Base-by-base conservation (phyloP, 35 echinoderm and acorn worm species). In the Diadema setosum region DNA sequence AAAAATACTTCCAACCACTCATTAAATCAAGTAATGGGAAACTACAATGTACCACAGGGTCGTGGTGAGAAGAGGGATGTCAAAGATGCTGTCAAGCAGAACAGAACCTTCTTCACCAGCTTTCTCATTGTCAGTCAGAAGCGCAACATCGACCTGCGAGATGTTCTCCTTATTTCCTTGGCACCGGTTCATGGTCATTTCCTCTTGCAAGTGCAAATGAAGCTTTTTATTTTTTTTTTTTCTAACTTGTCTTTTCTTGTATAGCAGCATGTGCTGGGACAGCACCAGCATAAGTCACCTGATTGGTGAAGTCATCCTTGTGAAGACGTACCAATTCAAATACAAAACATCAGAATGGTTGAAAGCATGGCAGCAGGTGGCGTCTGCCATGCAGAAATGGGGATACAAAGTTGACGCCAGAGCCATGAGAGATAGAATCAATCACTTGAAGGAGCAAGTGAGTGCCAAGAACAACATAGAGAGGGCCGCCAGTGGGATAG, bases 201-300 rank as follows among this genome's bases (percentile, higher is more conserved):
- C n/a, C n/a, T n/a, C n/a, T n/a, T n/a, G n/a, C n/a, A n/a, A n/a
- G n/a, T n/a, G n/a, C n/a, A n/a, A n/a, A n/a, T n/a, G n/a, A n/a
- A n/a, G n/a, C n/a, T n/a, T n/a, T n/a, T n/a, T n/a, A 52, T 52
- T 11, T 85, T 63, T 37, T 30, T 50, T 15, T 85, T 64, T 29
- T 34, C 30, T 85, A 25, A 0, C 14, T 69, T 52, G 21, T 32
- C 46, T 31, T 35, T 74, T 23, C 70, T 36, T 39, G 0, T 43
- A 35, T 12, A 31, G 41, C 50, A 87, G 60, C 37, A 87, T 87
- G 85, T 45, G 18, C 16, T 87, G 85, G 85, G 85, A 87, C 30
- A 73, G 74, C 35, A 21, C 69, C 24, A 73, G 35, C 7, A 65
- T 70, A 24, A 35, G 23, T 5, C 44, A 69, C 17, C 31, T 86